A percentile compares a stretch with the other conserved stretches of the same genome.
phyloP scores from a whole-genome alignment of 2,797 vertebrate species.

The Synaphobranchus kaupii region DNA sequence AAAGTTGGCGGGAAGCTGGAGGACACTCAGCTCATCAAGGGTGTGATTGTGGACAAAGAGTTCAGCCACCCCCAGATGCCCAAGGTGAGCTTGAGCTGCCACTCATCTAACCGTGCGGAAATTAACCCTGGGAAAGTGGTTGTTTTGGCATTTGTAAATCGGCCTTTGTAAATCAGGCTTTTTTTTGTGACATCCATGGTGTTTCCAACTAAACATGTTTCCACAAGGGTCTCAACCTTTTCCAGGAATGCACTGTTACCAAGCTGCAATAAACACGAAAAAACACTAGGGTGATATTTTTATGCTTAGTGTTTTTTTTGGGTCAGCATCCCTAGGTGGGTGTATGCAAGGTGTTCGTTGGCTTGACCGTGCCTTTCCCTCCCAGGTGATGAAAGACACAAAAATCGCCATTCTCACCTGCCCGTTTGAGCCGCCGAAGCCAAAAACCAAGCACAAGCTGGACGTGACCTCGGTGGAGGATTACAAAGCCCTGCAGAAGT shows the following conservation, averaged over 20 bases:
- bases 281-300: not conserved
- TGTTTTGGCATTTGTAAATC: not conserved
- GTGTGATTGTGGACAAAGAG: constrained; percentile 97
- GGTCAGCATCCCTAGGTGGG: too few relatives aligned
- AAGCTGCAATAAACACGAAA: not conserved
- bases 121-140: not conserved
- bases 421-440: constrained; percentile 97
- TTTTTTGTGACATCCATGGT: too few relatives aligned
- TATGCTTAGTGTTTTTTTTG: not conserved
- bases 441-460: constrained; percentile 99
- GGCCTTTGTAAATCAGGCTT: too few relatives aligned
- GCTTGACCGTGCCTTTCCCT: not conserved
- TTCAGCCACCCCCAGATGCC: constrained; percentile 99
- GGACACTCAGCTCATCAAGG: constrained; percentile 94
- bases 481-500: constrained; percentile 92
- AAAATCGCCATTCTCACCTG: constrained; percentile 98
- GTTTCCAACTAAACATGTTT: not conserved
- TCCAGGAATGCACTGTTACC: not conserved
- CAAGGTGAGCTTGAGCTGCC: constrained; percentile 75
- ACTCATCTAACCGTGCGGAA: not conserved
- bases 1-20: constrained; percentile 97
- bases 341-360: not conserved
- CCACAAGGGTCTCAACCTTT: not conserved
- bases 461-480: constrained; percentile 96
- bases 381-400: constrained; percentile 83